Conservation (phyloP, 2,797 vertebrate genomes). For the Argya squamiceps region DNA sequence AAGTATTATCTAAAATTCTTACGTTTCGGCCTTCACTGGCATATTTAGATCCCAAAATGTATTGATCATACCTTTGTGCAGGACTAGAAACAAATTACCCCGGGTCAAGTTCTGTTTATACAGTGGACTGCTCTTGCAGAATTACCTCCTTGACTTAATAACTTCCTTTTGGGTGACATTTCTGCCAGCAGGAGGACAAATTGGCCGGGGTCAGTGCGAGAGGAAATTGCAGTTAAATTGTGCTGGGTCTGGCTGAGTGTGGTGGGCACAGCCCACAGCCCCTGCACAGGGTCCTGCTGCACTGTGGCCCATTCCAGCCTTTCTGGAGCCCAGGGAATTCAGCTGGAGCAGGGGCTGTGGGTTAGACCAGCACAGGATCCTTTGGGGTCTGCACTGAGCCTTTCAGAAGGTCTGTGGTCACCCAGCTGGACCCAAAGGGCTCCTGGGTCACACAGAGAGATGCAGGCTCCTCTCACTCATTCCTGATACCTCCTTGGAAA, state of each 20-base stretch:
- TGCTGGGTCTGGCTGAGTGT: slow-evolving; percentile 24
- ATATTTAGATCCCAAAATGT: slow-evolving; percentile 26
- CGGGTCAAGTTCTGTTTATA: slow-evolving; percentile 85
- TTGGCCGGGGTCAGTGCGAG: slow-evolving; percentile 80
- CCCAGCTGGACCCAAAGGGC: rapidly evolving
- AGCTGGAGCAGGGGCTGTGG: background rate
- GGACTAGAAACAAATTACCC: slow-evolving; percentile 77
- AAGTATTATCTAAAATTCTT: background rate
- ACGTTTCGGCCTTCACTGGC: background rate
- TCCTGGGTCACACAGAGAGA: rapidly evolving
- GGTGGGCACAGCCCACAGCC: background rate
- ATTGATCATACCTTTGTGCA: slow-evolving; percentile 68
- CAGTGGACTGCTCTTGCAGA: slow-evolving; percentile 75
- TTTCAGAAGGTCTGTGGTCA: rapidly evolving
- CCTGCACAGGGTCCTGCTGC: background rate
- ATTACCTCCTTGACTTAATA: slow-evolving; percentile 87
- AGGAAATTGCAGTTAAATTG: slow-evolving; percentile 85
- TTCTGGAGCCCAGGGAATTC: rapidly evolving
- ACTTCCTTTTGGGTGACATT: slow-evolving; percentile 84
- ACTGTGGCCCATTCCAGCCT: rapidly evolving
- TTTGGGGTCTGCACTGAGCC: rapidly evolving
- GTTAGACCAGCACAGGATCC: background rate
- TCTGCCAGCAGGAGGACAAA: slow-evolving; percentile 83
- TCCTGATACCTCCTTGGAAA: background rate
- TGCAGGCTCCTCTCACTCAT: background rate